A percentile compares a stretch with the other conserved stretches of the same genome.
phyloP scores from a whole-genome alignment of 1,140 invertebrate species.

The Mercenaria mercenaria region DNA sequence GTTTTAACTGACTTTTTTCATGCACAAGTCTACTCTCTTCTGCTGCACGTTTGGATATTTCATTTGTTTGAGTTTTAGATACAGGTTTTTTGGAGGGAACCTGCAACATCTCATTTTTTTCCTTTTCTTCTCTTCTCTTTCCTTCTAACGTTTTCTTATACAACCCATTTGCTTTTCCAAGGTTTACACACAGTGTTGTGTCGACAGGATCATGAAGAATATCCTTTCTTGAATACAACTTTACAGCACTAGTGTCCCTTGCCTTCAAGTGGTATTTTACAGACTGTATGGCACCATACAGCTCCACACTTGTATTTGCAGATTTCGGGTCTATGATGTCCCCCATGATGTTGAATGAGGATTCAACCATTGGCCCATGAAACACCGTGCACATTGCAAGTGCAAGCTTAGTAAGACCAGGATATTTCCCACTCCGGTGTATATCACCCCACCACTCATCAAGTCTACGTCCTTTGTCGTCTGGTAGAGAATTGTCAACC shows the following conservation, averaged over 20 bases:
- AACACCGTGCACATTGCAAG: neutral
- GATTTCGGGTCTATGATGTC: neutral
- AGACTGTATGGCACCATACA: neutral
- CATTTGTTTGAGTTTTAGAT: neutral
- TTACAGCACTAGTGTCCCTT: neutral
- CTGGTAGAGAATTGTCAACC: no score
- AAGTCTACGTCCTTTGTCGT: no score
- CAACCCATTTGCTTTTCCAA: neutral
- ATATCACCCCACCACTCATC: neutral
- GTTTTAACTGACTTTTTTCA: neutral
- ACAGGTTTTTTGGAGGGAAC: neutral
- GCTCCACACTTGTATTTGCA: neutral
- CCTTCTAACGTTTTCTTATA: neutral
- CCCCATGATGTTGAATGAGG: conserved; percentile 26
- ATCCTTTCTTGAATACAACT: neutral
- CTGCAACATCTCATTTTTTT: neutral
- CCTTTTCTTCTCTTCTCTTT: neutral
- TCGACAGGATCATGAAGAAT: neutral
- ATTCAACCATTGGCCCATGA: conserved; percentile 18
- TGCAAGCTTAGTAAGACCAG: neutral
- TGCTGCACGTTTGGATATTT: neutral
- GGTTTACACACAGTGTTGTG: neutral
- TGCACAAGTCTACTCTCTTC: neutral
- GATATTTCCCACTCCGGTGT: neutral
- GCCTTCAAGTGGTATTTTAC: neutral